phyloP scores from a whole-genome alignment of 64 coral and sea anemone species.

The Hydrozoanthus tunicans region DNA sequence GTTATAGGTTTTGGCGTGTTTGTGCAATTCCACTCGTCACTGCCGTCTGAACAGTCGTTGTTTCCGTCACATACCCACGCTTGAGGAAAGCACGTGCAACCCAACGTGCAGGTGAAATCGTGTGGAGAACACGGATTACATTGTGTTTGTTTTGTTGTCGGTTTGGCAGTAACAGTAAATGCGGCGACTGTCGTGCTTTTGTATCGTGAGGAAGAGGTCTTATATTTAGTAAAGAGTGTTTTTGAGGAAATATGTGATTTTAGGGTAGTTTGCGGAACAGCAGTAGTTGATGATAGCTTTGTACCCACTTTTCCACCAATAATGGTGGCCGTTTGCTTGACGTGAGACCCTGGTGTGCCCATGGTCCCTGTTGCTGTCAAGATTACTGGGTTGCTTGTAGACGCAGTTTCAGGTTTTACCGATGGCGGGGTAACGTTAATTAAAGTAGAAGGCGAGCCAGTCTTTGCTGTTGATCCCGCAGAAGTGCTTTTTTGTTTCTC shows the following conservation, averaged over 20 bases:
- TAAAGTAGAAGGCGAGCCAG: neutral
- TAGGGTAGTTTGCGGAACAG: neutral
- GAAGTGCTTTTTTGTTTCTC: neutral
- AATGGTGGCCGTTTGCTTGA: conserved; percentile 25
- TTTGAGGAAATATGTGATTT: neutral
- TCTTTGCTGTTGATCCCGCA: neutral
- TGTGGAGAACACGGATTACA: conserved; percentile 33
- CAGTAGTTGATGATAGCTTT: neutral
- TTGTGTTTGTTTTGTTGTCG: neutral
- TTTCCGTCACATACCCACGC: conserved; percentile 76
- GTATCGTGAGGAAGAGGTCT: neutral
- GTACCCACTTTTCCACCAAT: neutral
- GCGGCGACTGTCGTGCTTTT: neutral
- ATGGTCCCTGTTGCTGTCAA: neutral
- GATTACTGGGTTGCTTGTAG: neutral
- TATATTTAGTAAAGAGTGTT: neutral
- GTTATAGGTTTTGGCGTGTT: neutral
- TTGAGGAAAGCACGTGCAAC: conserved; percentile 63
- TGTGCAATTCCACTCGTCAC: conserved; percentile 45
- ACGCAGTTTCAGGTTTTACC: neutral
- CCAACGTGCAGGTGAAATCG: conserved; percentile 53
- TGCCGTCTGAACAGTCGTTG: conserved; percentile 57
- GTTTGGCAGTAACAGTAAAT: neutral
- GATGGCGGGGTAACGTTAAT: neutral
- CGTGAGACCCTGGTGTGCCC: conserved; percentile 20